phyloP scores from a whole-genome alignment of 1,140 invertebrate genomes.

The honey bee (Apis mellifera) region Amel_HAv3.1 CM009943.2:5363001-5363500 shows the following conservation, averaged over 20 bases:
- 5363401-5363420: conserved; percentile 23
- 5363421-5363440: conserved; percentile 27
- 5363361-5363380: conserved; percentile 24
- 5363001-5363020: conserved; percentile 79
- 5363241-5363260: not conserved
- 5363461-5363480: conserved; percentile 34
- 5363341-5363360: conserved; percentile 15
- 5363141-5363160: conserved; percentile 48
- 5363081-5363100: conserved; percentile 15
- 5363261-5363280: not conserved
- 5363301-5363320: not conserved
- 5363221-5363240: conserved; percentile 20
- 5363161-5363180: conserved; percentile 46
- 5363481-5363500: not conserved
- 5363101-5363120: conserved; percentile 67
- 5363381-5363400: not conserved
- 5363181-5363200: conserved; percentile 43
- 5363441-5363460: conserved; percentile 24
- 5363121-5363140: conserved; percentile 63
- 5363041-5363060: not conserved
- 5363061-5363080: conserved; percentile 17
- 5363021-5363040: conserved; percentile 60
- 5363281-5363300: not conserved
- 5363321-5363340: not conserved
- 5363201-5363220: conserved; percentile 42